Percentiles rank a stretch among this genome's conserved stretches.
Conservation (phyloP, 2,888 invertebrate genomes). For the Mythimna pallens region DNA sequence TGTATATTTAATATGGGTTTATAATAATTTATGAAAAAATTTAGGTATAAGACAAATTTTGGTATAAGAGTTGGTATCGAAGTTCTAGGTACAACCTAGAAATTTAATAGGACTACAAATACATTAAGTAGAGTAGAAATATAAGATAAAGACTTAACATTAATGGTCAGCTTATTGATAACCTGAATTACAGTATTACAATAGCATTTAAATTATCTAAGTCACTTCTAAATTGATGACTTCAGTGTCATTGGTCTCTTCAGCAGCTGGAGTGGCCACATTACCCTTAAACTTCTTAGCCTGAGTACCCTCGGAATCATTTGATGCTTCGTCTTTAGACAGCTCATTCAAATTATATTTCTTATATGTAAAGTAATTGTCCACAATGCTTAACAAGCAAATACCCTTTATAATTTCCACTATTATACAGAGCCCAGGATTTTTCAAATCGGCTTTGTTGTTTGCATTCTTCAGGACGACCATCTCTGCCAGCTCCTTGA, state of each 20-base stretch:
- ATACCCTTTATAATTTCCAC: constrained; percentile 95
- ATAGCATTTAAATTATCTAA: constrained; percentile 61
- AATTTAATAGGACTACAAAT: constrained; percentile 74
- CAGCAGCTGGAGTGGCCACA: constrained; percentile 67
- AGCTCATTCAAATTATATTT: constrained; percentile 96
- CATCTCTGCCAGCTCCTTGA: constrained; percentile 93
- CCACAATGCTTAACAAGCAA: constrained; percentile 95
- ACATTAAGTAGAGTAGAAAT: constrained; percentile 73
- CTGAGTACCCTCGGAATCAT: constrained; percentile 82
- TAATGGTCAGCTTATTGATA: constrained; percentile 66
- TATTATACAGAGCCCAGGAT: constrained; percentile 94
- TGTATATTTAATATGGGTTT: constrained; percentile 69
- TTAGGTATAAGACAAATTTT: constrained; percentile 78
- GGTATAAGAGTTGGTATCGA: constrained; percentile 85
- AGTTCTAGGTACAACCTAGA: constrained; percentile 81
- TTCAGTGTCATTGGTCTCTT: constrained; percentile 75
- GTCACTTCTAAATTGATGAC: constrained; percentile 61
- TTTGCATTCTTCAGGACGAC: constrained; percentile 92
- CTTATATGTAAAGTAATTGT: constrained; percentile 94
- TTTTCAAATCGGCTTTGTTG: constrained; percentile 95
- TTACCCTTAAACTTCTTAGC: constrained; percentile 86
- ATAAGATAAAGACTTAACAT: constrained; percentile 67
- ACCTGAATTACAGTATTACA: constrained; percentile 54
- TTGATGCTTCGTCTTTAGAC: constrained; percentile 82
- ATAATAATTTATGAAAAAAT: constrained; percentile 75